phyloP scores from a whole-genome alignment of 2,888 invertebrate species.

The Yponomeuta malinellus region DNA sequence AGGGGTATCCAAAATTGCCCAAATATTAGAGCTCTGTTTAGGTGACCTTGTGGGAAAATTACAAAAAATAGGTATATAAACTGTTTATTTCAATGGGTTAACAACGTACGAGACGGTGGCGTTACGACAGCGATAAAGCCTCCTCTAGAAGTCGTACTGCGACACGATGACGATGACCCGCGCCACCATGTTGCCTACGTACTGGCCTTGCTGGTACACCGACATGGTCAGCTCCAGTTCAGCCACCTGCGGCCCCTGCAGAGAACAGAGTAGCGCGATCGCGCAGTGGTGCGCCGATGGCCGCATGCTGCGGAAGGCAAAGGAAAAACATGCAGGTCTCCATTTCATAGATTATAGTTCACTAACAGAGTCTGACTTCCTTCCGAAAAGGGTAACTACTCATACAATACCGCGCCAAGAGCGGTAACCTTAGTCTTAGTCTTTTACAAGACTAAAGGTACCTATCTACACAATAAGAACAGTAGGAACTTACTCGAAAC shows the following conservation, averaged over 20 bases:
- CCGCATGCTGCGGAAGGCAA: conserved; percentile 56
- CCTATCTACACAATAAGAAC: not conserved
- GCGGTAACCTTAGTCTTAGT: too few species aligned
- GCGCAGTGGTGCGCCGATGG: conserved; percentile 82
- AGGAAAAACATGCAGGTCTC: too few species aligned
- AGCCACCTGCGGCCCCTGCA: conserved; percentile 93
- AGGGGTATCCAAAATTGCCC: too few species aligned
- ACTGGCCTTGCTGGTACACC: conserved; percentile 81
- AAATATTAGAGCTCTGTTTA: too few species aligned
- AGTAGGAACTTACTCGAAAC: conserved; percentile 70
- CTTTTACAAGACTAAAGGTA: not conserved
- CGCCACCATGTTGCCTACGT: conserved; percentile 88
- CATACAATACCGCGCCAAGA: too few species aligned
- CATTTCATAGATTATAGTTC: too few species aligned
- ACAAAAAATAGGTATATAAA: too few species aligned
- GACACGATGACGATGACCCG: conserved; percentile 90
- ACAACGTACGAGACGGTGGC: too few species aligned
- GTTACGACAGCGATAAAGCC: not conserved
- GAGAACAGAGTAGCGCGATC: conserved; percentile 81
- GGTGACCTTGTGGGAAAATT: too few species aligned
- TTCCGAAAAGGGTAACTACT: too few species aligned
- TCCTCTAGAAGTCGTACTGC: conserved; percentile 78
- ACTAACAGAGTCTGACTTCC: too few species aligned
- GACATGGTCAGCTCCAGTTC: conserved; percentile 92
- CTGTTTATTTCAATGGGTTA: too few species aligned